phyloP scores from a whole-genome alignment of 2,113 vertebrate genomes.

The Tetrax tetrax region DNA sequence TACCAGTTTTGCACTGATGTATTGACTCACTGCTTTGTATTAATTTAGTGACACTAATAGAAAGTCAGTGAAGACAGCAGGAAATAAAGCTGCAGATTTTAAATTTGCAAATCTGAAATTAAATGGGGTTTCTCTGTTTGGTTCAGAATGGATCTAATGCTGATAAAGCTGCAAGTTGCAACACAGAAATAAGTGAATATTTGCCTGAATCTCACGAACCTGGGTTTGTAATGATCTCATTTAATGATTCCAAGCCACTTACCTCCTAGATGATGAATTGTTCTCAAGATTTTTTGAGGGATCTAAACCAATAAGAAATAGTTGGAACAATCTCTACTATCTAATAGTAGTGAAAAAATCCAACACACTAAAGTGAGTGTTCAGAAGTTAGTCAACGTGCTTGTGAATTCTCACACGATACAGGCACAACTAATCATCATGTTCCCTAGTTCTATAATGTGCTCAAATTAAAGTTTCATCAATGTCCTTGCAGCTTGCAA shows the following conservation, averaged over 20 bases:
- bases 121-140: neutral
- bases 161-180: neutral
- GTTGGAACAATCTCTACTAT: neutral
- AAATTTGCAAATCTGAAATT: neutral
- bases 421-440: neutral
- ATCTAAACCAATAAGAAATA: neutral
- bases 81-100: neutral
- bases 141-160: neutral
- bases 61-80: neutral
- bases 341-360: neutral
- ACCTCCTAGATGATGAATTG: neutral
- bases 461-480: neutral
- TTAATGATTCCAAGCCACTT: neutral
- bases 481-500: neutral
- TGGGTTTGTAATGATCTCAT: neutral
- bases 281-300: neutral
- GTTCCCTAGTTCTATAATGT: neutral
- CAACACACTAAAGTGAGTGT: neutral
- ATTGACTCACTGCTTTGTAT: neutral
- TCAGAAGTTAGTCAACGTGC: neutral
- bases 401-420: neutral
- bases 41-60: neutral
- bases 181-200: neutral
- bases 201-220: neutral
- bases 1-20: neutral